These are phyloP conservation scores for Heterocephalus glaber DNA, from an alignment of 2,113 vertebrate genomes.

Conservation along the genomic window DNA sequence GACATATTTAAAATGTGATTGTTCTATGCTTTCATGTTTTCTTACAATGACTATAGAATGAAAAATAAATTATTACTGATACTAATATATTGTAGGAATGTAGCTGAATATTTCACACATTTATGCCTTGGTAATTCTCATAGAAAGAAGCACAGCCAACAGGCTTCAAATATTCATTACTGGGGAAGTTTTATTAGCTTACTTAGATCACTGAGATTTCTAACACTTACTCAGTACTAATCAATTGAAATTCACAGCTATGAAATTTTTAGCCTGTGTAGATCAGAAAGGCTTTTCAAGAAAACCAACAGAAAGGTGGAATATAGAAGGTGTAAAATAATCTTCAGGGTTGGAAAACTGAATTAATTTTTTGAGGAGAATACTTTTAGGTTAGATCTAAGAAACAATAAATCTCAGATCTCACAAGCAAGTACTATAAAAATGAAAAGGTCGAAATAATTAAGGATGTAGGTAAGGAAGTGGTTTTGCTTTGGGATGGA, in stretches of 20 bases:
- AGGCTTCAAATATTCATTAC: not conserved
- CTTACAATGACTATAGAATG: not conserved
- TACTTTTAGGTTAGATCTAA: not conserved
- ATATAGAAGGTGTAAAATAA: not conserved
- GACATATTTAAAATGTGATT: not conserved
- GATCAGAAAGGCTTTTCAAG: not conserved
- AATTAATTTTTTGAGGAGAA: not conserved
- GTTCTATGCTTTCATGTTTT: not conserved
- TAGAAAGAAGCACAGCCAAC: not conserved
- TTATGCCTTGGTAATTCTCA: not conserved
- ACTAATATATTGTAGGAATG: not conserved
- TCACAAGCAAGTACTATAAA: not conserved
- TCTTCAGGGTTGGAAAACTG: not conserved
- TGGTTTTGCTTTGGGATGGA: not conserved
- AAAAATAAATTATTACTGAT: not conserved
- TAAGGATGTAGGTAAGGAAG: not conserved
- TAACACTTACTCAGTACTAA: not conserved
- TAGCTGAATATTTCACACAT: not conserved
- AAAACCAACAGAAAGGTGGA: not conserved
- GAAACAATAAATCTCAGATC: not conserved
- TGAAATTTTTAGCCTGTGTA: not conserved
- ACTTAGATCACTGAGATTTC: not conserved
- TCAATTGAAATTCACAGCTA: not conserved
- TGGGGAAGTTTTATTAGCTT: not conserved
- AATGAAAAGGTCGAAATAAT: not conserved